phyloP scores from a whole-genome alignment of 1,140 invertebrate species.

The Drosophila hydei region DNA sequence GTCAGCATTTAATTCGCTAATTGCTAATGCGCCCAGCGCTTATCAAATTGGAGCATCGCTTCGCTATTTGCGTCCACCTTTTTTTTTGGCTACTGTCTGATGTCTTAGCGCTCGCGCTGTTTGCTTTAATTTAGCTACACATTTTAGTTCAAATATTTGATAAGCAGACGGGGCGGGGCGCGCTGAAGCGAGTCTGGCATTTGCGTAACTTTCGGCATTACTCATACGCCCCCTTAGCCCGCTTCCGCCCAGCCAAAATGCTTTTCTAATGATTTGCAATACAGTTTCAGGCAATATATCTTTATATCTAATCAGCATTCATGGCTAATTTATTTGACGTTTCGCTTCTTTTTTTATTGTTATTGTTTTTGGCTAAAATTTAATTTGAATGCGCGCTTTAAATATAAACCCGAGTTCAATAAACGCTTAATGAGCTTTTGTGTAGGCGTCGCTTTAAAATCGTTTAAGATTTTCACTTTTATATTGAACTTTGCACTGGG shows the following conservation, averaged over 20 bases:
- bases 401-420: constrained; percentile 53
- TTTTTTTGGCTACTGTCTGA: constrained; percentile 49
- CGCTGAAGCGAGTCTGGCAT: constrained; percentile 11
- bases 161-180: constrained; percentile 45
- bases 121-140: constrained; percentile 75
- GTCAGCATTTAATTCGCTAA: constrained; percentile 76
- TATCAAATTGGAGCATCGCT: constrained; percentile 80
- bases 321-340: constrained; percentile 27
- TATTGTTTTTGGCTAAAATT: constrained; percentile 18
- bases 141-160: constrained; percentile 80
- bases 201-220: constrained; percentile 68
- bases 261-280: constrained; percentile 12
- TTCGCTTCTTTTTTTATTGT: constrained; percentile 14
- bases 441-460: constrained; percentile 31
- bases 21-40: constrained; percentile 73
- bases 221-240: constrained; percentile 61
- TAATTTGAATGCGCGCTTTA: neutral
- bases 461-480: constrained; percentile 19
- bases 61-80: constrained; percentile 35
- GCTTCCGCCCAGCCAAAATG: constrained; percentile 10
- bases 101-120: constrained; percentile 39
- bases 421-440: constrained; percentile 64
- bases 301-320: constrained; percentile 22
- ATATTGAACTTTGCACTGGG: constrained; percentile 13
- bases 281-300: constrained; percentile 6